Evolutionary conservation across 2,888 invertebrate genomes (phyloP).

Genomic region (Drosophila meridiana): DNA sequence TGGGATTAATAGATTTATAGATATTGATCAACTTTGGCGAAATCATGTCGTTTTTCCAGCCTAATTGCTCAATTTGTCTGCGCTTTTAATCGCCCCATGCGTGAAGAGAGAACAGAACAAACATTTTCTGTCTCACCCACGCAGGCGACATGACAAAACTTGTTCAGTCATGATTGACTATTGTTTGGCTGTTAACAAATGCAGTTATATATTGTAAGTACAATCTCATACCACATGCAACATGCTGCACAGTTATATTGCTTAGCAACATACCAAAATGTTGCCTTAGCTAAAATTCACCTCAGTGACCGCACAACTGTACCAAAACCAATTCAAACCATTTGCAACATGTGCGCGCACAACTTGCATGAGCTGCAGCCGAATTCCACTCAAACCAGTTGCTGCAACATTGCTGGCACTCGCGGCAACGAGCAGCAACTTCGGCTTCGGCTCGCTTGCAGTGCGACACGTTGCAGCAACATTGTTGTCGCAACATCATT

Average conservation of each 20-base stretch:
- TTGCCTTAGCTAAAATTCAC: slow-evolving; percentile 22
- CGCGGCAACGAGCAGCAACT: not conserved
- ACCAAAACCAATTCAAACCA: slow-evolving; percentile 1
- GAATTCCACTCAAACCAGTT: slow-evolving; percentile 27
- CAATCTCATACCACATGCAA: not conserved
- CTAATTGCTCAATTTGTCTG: slow-evolving; percentile 35
- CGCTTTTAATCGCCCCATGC: slow-evolving; percentile 8
- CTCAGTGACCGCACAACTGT: slow-evolving; percentile 27
- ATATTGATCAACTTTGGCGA: slow-evolving; percentile 5
- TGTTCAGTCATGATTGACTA: slow-evolving; percentile 30
- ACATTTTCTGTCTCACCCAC: not conserved
- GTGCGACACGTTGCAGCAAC: slow-evolving; percentile 32
- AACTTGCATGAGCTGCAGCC: slow-evolving; percentile 15
- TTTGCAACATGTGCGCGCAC: slow-evolving; percentile 32
- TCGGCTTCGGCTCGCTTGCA: slow-evolving; percentile 3
- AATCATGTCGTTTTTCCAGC: not conserved
- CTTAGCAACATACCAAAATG: slow-evolving; percentile 20
- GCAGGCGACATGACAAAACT: not conserved
- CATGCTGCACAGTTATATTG: not conserved
- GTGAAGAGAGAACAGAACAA: slow-evolving; percentile 18
- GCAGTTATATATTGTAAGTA: slow-evolving; percentile 2
- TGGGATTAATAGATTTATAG: slow-evolving; percentile 5
- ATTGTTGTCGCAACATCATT: slow-evolving; percentile 59
- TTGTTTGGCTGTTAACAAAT: not conserved
- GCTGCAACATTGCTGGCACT: slow-evolving; percentile 7